Percentiles rank a stretch among this genome's conserved stretches.
These are phyloP conservation scores for Choloepus hoffmanni DNA, from an alignment of 2,113 vertebrate species.

Conservation along the genomic window DNA sequence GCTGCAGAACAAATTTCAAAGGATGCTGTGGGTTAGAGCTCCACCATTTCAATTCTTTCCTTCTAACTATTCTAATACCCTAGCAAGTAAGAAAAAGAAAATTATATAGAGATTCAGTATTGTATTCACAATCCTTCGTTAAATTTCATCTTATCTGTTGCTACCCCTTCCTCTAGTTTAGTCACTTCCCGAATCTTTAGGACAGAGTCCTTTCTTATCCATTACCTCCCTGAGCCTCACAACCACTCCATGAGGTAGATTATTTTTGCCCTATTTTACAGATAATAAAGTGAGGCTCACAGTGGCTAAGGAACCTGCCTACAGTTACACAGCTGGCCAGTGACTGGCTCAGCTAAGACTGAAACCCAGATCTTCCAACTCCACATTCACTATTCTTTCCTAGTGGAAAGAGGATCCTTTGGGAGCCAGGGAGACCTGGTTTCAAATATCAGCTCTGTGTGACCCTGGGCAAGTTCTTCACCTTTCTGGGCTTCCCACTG, in stretches of 20 bases:
- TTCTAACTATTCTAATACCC: too few species aligned
- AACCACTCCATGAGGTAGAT: not conserved
- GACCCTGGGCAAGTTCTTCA: not conserved
- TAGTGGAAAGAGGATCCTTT: not conserved
- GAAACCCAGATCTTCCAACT: conserved; percentile 12
- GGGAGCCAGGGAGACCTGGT: not conserved
- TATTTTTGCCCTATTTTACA: not conserved
- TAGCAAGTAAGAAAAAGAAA: too few species aligned
- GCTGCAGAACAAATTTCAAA: too few species aligned
- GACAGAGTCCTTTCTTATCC: not conserved
- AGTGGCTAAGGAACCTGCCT: not conserved
- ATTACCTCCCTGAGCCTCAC: not conserved
- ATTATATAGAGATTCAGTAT: too few species aligned
- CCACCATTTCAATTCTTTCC: too few species aligned
- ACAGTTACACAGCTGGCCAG: not conserved
- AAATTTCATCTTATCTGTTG: too few species aligned
- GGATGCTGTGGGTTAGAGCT: too few species aligned
- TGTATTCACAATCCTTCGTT: too few species aligned
- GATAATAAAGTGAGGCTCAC: not conserved
- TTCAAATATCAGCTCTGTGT: conserved; percentile 2
- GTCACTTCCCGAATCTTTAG: too few species aligned
- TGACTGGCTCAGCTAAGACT: not conserved
- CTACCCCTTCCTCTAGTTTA: too few species aligned
- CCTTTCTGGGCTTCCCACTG: not conserved
- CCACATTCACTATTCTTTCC: not conserved